phyloP scores from a whole-genome alignment of 2,113 vertebrate genomes.

The Nycticryphes semicollaris region DNA sequence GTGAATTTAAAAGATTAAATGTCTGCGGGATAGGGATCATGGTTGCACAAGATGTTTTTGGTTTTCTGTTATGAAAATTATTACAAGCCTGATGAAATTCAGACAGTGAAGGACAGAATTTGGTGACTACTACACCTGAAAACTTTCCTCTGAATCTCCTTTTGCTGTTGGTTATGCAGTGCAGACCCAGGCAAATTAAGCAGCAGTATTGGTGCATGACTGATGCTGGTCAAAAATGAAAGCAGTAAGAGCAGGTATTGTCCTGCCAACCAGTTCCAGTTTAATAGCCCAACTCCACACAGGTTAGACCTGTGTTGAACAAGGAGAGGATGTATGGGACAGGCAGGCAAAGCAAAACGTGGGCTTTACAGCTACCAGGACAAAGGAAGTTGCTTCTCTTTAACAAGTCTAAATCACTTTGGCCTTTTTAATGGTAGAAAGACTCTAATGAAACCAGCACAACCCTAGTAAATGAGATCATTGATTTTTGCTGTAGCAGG shows the following conservation, averaged over 20 bases:
- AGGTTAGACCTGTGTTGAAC: background rate
- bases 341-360: background rate
- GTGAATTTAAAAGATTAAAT: background rate
- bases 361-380: background rate
- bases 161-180: background rate
- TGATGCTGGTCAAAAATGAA: background rate
- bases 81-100: background rate
- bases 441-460: background rate
- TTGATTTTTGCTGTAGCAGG: background rate
- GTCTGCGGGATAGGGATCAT: background rate
- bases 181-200: background rate
- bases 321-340: background rate
- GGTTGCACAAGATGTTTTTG: background rate
- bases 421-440: background rate
- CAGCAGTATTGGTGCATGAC: background rate
- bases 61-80: background rate
- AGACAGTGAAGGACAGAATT: background rate
- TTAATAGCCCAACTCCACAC: background rate
- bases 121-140: background rate
- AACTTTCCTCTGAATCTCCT: background rate
- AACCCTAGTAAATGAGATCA: background rate
- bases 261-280: background rate
- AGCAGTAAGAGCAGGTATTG: background rate
- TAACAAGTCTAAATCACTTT: background rate
- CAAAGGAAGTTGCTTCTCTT: background rate